These are phyloP conservation scores for Anser cygnoides DNA, from an alignment of 2,113 vertebrate species.

Conservation along the genomic window DNA sequence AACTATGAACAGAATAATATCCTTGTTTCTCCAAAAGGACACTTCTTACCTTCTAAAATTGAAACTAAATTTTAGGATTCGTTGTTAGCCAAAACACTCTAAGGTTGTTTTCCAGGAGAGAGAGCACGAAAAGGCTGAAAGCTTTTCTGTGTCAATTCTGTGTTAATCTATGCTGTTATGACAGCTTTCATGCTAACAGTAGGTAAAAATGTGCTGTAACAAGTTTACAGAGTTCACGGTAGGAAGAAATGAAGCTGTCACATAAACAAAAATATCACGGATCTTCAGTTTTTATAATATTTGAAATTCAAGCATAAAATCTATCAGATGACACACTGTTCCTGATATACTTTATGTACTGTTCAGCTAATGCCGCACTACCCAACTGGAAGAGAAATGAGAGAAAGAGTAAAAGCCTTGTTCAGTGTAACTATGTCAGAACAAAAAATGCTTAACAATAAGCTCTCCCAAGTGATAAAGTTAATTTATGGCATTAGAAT, in stretches of 20 bases:
- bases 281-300: not conserved
- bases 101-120: not conserved
- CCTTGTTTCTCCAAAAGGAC: not conserved
- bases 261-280: not conserved
- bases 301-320: not conserved
- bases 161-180: not conserved
- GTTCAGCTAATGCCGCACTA: not conserved
- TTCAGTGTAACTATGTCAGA: not conserved
- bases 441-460: not conserved
- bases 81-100: not conserved
- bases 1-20: slow-evolving; percentile 18
- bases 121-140: not conserved
- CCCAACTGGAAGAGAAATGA: not conserved
- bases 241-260: not conserved
- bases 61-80: not conserved
- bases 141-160: not conserved
- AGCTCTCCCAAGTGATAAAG: not conserved
- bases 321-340: not conserved
- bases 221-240: not conserved
- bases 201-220: not conserved
- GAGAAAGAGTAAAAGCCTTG: not conserved
- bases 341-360: not conserved
- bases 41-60: not conserved
- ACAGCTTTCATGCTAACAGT: not conserved
- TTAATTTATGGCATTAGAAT: not conserved